Evolutionary conservation across 2,797 vertebrate species (phyloP).

Genomic region (Sebastes oblongus): DNA sequence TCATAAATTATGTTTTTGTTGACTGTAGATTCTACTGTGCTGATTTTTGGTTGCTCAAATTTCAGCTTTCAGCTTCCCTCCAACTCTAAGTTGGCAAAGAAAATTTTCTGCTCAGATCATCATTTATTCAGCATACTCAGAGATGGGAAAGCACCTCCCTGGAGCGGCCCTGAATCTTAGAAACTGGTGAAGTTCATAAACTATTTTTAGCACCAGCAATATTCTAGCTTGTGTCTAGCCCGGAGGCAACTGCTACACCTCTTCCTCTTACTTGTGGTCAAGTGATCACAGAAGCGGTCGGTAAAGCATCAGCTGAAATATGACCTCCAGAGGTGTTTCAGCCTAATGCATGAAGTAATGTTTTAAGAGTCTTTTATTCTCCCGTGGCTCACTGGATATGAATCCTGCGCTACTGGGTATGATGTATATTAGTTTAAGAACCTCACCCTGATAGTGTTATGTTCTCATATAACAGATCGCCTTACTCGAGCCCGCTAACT

Average conservation of each 20-base stretch:
- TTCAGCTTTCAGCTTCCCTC: slow-evolving; percentile 14
- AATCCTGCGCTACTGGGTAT: background rate
- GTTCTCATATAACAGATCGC: slow-evolving; percentile 30
- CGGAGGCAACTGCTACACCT: background rate
- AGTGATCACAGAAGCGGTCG: background rate
- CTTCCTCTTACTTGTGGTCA: background rate
- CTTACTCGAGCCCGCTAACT: slow-evolving; percentile 14
- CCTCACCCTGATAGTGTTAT: slow-evolving; percentile 23
- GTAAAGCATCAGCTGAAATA: slow-evolving; percentile 32
- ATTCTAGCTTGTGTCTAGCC: slow-evolving; percentile 2
- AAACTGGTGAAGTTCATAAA: slow-evolving; percentile 37
- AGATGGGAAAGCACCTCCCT: slow-evolving; percentile 49
- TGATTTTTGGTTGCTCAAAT: background rate
- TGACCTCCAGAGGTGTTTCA: slow-evolving; percentile 9
- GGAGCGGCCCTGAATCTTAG: slow-evolving; percentile 39
- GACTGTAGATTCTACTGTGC: background rate
- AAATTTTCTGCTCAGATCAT: slow-evolving; percentile 55
- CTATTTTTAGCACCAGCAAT: slow-evolving; percentile 37
- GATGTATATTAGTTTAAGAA: slow-evolving; percentile 55
- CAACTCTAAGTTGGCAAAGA: background rate
- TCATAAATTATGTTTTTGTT: background rate
- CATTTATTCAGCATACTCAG: slow-evolving; percentile 64
- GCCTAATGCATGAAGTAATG: slow-evolving; percentile 17
- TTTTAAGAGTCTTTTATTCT: slow-evolving; percentile 16
- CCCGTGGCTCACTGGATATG: background rate